phyloP scores from a whole-genome alignment of 37 sponge, comb jelly and placozoan genomes.

The Agelas oroides region DNA sequence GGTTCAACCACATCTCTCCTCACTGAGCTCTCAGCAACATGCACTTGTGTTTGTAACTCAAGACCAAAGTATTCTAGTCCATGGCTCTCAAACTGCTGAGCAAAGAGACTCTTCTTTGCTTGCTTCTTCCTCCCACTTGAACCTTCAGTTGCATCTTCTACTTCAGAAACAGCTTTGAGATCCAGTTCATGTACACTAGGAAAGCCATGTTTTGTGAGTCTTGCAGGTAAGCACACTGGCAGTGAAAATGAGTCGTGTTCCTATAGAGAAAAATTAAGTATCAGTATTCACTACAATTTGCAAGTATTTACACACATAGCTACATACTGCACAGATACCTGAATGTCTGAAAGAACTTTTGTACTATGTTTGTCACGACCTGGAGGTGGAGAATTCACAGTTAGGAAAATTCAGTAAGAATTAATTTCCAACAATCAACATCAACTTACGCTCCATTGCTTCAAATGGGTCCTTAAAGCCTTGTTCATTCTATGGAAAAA shows the following conservation, averaged over 20 bases:
- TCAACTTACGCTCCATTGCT: conserved; percentile 57
- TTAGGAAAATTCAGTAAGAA: neutral
- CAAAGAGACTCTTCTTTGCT: conserved; percentile 62
- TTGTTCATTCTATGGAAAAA: neutral
- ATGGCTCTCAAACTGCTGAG: conserved; percentile 55
- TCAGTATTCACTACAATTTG: neutral
- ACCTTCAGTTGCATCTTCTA: neutral
- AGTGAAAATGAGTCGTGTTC: neutral
- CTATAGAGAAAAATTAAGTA: neutral
- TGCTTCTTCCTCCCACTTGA: neutral
- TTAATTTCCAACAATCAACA: neutral
- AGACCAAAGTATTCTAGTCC: conserved; percentile 57
- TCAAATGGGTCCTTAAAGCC: conserved; percentile 18
- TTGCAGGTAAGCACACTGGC: neutral
- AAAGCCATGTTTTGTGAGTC: conserved; percentile 45
- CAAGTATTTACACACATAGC: no score
- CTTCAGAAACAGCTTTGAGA: neutral
- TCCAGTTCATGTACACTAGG: conserved; percentile 52
- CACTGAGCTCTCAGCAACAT: neutral
- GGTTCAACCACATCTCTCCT: conserved; percentile 42
- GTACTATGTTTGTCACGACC: conserved; percentile 66
- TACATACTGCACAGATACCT: conserved; percentile 18
- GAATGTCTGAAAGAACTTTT: conserved; percentile 62
- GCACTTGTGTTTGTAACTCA: neutral
- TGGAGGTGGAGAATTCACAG: no score